A percentile compares a stretch with the other conserved stretches of the same genome.
These are phyloP conservation scores for Polypterus bichir DNA, from an alignment of 2,113 vertebrate species.

Conservation along the genomic window DNA sequence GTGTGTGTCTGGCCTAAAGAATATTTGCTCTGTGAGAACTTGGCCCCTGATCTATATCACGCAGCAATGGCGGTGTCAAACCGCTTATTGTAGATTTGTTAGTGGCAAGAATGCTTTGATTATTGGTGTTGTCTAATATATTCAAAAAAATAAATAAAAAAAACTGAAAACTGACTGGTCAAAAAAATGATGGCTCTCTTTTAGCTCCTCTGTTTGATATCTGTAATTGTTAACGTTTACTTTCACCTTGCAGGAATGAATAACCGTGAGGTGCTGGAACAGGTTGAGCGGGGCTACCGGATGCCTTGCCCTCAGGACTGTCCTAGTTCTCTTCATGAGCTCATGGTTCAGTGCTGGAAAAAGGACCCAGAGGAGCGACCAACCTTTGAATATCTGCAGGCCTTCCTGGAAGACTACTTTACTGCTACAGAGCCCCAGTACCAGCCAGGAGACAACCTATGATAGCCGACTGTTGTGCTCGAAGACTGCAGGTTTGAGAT, in stretches of 20 bases:
- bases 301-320: slow-evolving; percentile 94
- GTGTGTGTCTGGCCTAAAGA: no score
- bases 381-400: slow-evolving; percentile 94
- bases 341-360: slow-evolving; percentile 98
- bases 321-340: slow-evolving; percentile 87
- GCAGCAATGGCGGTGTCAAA: no score
- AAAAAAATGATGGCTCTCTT: neutral
- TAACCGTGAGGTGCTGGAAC: slow-evolving; percentile 95
- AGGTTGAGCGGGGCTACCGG: slow-evolving; percentile 91
- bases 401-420: slow-evolving; percentile 98
- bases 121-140: no score
- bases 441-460: slow-evolving; percentile 96
- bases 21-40: no score
- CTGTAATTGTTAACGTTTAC: neutral
- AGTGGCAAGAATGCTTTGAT: no score
- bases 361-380: slow-evolving; percentile 90
- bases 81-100: no score
- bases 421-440: slow-evolving; percentile 97
- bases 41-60: no score
- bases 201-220: neutral
- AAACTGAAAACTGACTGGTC: no score
- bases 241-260: slow-evolving; percentile 73
- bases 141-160: no score
- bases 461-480: slow-evolving; percentile 26
- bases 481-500: slow-evolving; percentile 32